Conservation (phyloP, 2,888 invertebrate genomes). For the Anagyrus pseudococci region DNA sequence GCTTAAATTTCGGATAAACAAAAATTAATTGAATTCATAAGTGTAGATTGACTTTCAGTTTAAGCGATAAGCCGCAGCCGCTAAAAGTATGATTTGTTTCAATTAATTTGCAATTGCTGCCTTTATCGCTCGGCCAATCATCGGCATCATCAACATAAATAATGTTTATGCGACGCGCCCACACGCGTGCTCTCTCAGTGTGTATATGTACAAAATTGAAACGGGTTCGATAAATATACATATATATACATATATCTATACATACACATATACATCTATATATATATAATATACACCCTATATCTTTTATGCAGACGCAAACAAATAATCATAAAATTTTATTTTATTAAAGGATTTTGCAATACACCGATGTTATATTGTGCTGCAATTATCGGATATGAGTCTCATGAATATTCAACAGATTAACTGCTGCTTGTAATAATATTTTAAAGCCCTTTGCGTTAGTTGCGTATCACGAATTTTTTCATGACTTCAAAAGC, state of each 20-base stretch:
- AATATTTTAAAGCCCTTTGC: no score
- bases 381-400: background rate
- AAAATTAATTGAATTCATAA: background rate
- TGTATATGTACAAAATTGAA: constrained; percentile 24
- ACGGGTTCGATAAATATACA: constrained; percentile 29
- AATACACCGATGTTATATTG: background rate
- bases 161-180: background rate
- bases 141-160: constrained; percentile 5
- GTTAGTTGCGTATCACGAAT: no score
- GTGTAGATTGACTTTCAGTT: constrained; percentile 32
- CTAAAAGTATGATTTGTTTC: background rate
- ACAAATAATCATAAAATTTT: constrained; percentile 12
- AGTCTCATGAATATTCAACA: constrained; percentile 3
- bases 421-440: background rate
- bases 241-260: constrained; percentile 4
- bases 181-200: no score
- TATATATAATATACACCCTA: constrained; percentile 6
- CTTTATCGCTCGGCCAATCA: constrained; percentile 1
- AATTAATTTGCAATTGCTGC: background rate
- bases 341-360: constrained; percentile 19
- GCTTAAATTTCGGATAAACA: background rate
- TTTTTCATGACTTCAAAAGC: no score
- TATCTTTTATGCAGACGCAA: constrained; percentile 11
- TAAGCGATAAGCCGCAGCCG: constrained; percentile 6
- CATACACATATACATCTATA: constrained; percentile 2